Base-by-base conservation (phyloP, 2,113 vertebrate genomes). In the Misgurnus anguillicaudatus region DNA sequence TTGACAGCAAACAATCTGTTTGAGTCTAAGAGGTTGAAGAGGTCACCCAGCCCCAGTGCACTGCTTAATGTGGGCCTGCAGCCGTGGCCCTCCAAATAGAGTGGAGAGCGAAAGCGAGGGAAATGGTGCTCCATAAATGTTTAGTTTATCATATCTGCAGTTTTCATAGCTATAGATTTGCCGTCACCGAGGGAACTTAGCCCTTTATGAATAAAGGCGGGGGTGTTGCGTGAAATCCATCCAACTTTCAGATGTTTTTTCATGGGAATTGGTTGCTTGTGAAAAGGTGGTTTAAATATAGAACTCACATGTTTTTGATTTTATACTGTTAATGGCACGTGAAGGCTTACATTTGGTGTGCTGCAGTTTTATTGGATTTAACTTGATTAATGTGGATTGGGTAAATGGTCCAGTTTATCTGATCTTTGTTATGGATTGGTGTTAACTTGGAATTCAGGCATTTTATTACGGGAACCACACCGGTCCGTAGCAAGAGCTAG, bases 1-100 rank as follows among this genome's bases (percentile, higher is more conserved):
- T 75, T 79, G 80, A 84, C 76, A 81, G 79, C 76, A 71, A 69
- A 57, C 75, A 78, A 79, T 84, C 76, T 84, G 83, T 84, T 75
- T 84, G 70, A 82, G 83, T 71, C 61, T 57, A 63, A 78, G 75
- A 72, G 71, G 76, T 75, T 75, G 76, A 67, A 58, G 64, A 70
- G 83, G 83, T 75, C 66, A 76, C 65, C 42, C 75, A 75, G 75
- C 79, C 79, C 70, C 83, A 67, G 65, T 57, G 75, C 79, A 77
- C 79, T 78, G 24, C 75, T 81, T 78, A 78, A 81, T 81, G 64
- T 71, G 72, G 75, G 67, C 70, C 83, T 84, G 63, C 45, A 81
- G 79, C 55, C 64, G 67, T 58, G 48, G 31, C 47, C 47, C 41
- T 64, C 55, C 72, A 79, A 72, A 72, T 72, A 11, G 58, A 71